Conservation (phyloP, 2,888 invertebrate species). For the Tetrapedia diversipes region DNA sequence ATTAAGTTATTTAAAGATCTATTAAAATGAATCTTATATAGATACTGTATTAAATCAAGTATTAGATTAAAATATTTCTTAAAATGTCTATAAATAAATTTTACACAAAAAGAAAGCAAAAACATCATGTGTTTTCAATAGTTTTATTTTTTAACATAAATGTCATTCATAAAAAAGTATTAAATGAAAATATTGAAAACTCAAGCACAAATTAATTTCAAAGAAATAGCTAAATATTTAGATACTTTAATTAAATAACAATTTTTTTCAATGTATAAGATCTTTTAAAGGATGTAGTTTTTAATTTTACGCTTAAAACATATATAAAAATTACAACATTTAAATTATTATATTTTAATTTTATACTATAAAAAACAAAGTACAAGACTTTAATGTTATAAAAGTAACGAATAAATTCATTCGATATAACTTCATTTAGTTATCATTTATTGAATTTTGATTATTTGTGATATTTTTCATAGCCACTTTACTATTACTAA, state of each 20-base stretch:
- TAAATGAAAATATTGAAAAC: slow-evolving; percentile 17
- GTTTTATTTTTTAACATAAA: slow-evolving; percentile 18
- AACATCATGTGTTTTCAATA: not conserved
- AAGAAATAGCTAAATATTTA: not conserved
- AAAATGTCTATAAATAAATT: not conserved
- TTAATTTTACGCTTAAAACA: too few species aligned
- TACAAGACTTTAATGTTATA: not conserved
- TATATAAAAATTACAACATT: slow-evolving; percentile 5
- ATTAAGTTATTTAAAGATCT: too few species aligned
- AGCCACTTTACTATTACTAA: slow-evolving; percentile 30
- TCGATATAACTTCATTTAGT: slow-evolving; percentile 28
- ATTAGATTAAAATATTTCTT: slow-evolving; percentile 1
- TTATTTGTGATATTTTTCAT: slow-evolving; percentile 23
- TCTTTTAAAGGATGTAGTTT: too few species aligned
- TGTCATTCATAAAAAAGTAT: not conserved
- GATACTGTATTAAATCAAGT: not conserved
- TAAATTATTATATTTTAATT: slow-evolving; percentile 10
- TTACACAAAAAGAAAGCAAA: slow-evolving; percentile 1
- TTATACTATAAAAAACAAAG: not conserved
- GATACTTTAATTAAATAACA: slow-evolving; percentile 10
- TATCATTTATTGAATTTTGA: slow-evolving; percentile 1
- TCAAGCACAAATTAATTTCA: slow-evolving; percentile 15
- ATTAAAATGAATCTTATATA: not conserved
- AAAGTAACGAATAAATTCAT: slow-evolving; percentile 11
- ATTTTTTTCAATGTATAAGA: not conserved